Conservation (phyloP, 2,888 invertebrate genomes). For the Biston stratarius region DNA sequence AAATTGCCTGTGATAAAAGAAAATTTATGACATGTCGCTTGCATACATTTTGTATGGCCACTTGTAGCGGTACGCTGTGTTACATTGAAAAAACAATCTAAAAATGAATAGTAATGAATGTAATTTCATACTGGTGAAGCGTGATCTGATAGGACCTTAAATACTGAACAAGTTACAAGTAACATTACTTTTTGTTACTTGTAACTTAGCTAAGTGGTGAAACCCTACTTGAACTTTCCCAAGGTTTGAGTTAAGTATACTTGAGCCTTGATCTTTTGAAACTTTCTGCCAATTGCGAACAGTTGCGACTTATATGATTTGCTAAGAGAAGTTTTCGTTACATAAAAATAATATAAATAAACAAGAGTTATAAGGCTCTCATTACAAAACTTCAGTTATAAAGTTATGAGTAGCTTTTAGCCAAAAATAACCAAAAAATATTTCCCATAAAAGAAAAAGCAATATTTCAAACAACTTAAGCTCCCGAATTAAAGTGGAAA, state of each 20-base stretch:
- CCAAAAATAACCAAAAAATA: not conserved
- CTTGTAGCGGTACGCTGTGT: no score
- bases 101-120: no score
- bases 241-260: not conserved
- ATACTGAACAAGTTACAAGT: not conserved
- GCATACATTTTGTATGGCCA: no score
- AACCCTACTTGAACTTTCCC: slow-evolving; percentile 1
- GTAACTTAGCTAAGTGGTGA: not conserved
- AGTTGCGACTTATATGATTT: not conserved
- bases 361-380: not conserved
- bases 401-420: not conserved
- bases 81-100: no score
- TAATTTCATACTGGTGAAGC: no score
- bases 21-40: no score
- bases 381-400: not conserved
- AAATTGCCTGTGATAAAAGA: no score
- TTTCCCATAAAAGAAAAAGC: slow-evolving; percentile 11
- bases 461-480: slow-evolving; percentile 21
- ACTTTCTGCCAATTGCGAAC: not conserved
- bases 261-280: not conserved
- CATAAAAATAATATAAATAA: not conserved
- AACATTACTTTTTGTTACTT: not conserved
- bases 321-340: not conserved
- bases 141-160: not conserved
- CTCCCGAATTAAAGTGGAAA: slow-evolving; percentile 23